These are phyloP conservation scores for Oreocharis arfaki DNA, from an alignment of 2,113 vertebrate genomes.

Conservation along the genomic window DNA sequence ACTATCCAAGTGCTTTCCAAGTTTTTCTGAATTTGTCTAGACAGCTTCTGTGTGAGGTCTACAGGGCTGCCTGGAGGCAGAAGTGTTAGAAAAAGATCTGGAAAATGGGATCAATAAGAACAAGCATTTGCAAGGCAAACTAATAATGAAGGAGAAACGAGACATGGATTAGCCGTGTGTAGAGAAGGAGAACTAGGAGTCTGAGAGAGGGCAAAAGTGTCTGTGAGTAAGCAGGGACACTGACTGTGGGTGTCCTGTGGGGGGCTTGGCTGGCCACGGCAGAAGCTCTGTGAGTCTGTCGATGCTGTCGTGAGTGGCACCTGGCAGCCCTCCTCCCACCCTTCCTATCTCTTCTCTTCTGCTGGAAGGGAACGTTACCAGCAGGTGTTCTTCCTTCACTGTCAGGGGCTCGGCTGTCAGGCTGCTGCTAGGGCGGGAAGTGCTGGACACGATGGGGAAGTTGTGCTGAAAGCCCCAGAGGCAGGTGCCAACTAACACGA, in stretches of 20 bases:
- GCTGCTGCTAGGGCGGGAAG: background rate
- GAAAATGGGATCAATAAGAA: background rate
- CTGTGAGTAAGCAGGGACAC: background rate
- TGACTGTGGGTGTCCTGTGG: accelerated
- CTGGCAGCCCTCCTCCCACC: background rate
- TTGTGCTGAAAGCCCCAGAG: background rate
- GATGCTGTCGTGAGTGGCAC: accelerated
- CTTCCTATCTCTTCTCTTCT: background rate
- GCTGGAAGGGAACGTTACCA: background rate
- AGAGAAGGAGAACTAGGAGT: background rate
- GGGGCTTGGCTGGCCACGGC: background rate
- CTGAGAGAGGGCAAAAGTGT: background rate
- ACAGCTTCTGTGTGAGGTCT: background rate
- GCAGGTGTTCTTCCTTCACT: background rate
- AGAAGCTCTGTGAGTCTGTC: accelerated
- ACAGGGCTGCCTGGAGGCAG: background rate
- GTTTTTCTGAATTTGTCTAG: constrained; percentile 30
- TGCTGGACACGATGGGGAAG: background rate
- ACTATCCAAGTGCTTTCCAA: background rate
- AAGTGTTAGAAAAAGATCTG: background rate
- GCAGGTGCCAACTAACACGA: accelerated
- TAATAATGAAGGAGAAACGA: background rate
- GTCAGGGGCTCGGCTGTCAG: background rate
- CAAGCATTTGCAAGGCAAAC: background rate
- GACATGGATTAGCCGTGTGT: background rate